These are phyloP conservation scores for Dione vanillae DNA, from an alignment of 2,888 invertebrate genomes.

Conservation along the genomic window DNA sequence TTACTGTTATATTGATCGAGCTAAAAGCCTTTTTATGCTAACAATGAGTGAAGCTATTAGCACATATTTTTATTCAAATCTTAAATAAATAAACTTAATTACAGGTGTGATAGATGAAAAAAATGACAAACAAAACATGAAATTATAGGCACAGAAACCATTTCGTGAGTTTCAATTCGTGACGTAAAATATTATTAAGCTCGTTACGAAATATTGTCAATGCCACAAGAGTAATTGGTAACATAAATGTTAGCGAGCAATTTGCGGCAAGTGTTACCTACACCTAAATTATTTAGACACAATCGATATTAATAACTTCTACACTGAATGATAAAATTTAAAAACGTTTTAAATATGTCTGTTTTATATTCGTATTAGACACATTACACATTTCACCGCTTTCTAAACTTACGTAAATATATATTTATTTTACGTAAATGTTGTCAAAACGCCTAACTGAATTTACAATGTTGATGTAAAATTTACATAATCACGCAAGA, in stretches of 20 bases:
- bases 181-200: conserved; percentile 59
- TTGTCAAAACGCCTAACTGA: conserved; percentile 59
- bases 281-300: conserved; percentile 53
- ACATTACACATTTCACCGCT: conserved; percentile 39
- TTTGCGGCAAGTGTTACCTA: conserved; percentile 62
- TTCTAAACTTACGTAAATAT: conserved; percentile 41
- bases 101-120: neutral
- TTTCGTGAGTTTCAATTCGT: conserved; percentile 57
- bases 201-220: conserved; percentile 68
- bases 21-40: conserved; percentile 32
- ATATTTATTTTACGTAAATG: conserved; percentile 43
- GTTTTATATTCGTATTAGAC: conserved; percentile 30
- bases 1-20: conserved; percentile 43
- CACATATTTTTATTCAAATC: conserved; percentile 18
- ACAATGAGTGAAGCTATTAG: conserved; percentile 28
- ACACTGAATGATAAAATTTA: conserved; percentile 59
- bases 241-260: conserved; percentile 55
- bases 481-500: conserved; percentile 73
- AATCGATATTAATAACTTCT: conserved; percentile 54
- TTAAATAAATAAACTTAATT: neutral
- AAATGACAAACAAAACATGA: neutral
- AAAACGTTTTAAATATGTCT: conserved; percentile 45
- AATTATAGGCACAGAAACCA: conserved; percentile 24
- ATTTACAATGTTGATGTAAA: conserved; percentile 61
- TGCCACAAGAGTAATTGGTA: conserved; percentile 61